These are phyloP conservation scores for Apantesis nais DNA, from an alignment of 2,888 invertebrate genomes.

Conservation along the genomic window DNA sequence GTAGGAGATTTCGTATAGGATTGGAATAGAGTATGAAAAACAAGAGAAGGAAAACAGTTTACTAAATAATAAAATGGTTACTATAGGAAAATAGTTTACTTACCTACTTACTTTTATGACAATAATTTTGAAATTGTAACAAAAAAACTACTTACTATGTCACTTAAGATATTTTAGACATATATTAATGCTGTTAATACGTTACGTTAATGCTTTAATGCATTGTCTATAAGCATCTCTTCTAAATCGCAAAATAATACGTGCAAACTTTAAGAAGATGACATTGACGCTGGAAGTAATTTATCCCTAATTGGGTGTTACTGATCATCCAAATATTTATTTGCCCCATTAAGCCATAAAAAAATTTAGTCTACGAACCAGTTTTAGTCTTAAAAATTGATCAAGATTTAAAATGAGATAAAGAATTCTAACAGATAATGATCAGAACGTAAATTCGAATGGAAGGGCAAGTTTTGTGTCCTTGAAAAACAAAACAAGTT, in stretches of 20 bases:
- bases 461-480: background rate
- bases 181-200: background rate
- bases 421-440: constrained; percentile 37
- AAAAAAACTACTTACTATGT: background rate
- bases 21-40: no score
- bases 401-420: constrained; percentile 30
- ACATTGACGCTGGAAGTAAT: constrained; percentile 62
- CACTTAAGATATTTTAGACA: background rate
- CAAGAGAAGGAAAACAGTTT: no score
- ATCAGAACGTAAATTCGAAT: constrained; percentile 17
- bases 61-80: no score
- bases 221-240: background rate
- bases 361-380: constrained; percentile 27
- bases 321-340: constrained; percentile 61
- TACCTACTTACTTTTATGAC: background rate
- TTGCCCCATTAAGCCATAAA: constrained; percentile 58
- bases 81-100: no score
- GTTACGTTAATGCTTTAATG: background rate
- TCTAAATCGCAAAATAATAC: constrained; percentile 8
- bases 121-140: background rate
- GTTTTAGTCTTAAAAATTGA: constrained; percentile 43
- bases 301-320: constrained; percentile 72
- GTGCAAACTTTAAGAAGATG: constrained; percentile 4
- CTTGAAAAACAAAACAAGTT: background rate
- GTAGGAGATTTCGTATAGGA: no score